Conservation (phyloP, 2,888 invertebrate genomes). For the Colostygia pectinataria region DNA sequence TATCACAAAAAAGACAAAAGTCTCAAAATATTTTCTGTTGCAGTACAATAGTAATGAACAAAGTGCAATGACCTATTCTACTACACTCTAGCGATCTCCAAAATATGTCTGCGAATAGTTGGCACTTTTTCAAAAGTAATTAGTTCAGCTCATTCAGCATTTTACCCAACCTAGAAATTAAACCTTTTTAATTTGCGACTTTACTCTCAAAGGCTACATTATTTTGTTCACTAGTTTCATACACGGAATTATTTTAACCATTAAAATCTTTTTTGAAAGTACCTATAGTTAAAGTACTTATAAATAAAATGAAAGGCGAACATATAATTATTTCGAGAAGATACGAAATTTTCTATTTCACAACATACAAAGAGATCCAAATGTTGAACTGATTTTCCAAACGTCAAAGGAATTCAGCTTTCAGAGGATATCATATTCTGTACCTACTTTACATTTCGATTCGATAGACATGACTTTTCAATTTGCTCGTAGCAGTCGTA, state of each 20-base stretch:
- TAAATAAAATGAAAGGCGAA: too few relatives aligned
- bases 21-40: too few relatives aligned
- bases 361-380: too few relatives aligned
- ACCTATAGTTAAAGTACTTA: too few relatives aligned
- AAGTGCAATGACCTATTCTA: neutral
- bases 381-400: too few relatives aligned
- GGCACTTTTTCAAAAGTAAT: conserved; percentile 27
- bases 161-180: conserved; percentile 8
- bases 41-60: neutral
- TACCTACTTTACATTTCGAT: neutral
- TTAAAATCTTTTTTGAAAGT: too few relatives aligned
- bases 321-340: too few relatives aligned
- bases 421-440: too few relatives aligned
- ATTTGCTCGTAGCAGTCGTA: conserved; percentile 1
- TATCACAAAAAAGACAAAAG: too few relatives aligned
- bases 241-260: too few relatives aligned
- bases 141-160: conserved; percentile 18
- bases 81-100: neutral
- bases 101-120: conserved; percentile 13
- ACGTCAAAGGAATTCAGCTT: too few relatives aligned
- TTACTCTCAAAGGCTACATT: neutral
- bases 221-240: neutral
- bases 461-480: neutral
- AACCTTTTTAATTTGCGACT: conserved; percentile 10
- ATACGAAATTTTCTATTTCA: too few relatives aligned